Evolutionary conservation across 2,888 invertebrate species (phyloP), one percentile per base, ranked within the genome.

Genomic region (Eudasyphora cyanicolor): DNA sequence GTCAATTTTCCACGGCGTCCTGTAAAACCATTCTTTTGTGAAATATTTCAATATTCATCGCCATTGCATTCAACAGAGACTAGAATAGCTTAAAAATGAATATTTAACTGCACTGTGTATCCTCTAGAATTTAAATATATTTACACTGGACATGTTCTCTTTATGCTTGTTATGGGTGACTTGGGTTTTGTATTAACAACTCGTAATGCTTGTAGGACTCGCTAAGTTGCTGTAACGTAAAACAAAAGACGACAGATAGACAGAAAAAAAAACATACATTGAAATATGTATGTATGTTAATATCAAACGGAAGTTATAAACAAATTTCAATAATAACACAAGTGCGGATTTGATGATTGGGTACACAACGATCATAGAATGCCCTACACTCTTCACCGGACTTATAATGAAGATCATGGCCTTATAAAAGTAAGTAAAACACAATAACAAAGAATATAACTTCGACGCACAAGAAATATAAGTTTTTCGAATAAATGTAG

Each of bases 241-340:
- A 35, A 19, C 45, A 75, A 51, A 24, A 76, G 45, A 29, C 12
- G 45, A 8, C n/a, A 45, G 6, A 45, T 6, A 4, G 32, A 8
- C 32, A 8, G 45, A 12, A 45, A 49, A 62, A n/a, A 64, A 42
- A 54, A 29, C 35, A 38, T 7, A 35, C 5, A 64, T 19, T 38
- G 64, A 64, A 64, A 64, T 64, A 64, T 64, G 60, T 29, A 64
- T 64, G 60, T 29, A n/a, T 14, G 64, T 5, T 21, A 64, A 38
- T 21, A 38, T 38, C 64, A 10, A 6, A n/a, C 64, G 38, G 64
- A 19, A 17, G 64, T 64, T 38, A 35, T 64, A 35, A 64, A 64
- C 64, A 38, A 35, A 35, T 64, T 64, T 64, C 21, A 35, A 64
- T 35, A 38, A 17, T 38, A 64, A 35, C 35, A 17, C 19, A 35